Conservation (phyloP, 1,140 invertebrate genomes). For the Drosophila albomicans region DNA sequence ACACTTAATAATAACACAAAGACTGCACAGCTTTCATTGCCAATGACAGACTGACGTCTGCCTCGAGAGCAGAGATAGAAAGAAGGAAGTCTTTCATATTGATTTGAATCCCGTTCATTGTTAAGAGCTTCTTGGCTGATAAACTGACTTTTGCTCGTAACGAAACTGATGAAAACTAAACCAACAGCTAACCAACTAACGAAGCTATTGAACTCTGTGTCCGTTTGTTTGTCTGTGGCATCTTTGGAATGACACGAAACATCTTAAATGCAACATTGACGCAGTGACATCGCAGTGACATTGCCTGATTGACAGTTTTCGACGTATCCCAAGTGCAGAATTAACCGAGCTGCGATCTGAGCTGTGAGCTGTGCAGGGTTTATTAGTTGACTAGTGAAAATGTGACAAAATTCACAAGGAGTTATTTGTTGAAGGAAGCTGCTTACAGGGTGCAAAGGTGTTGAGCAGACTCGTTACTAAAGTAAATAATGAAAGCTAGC, state of each 20-base stretch:
- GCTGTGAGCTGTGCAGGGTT: not conserved
- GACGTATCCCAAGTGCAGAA: slow-evolving; percentile 31
- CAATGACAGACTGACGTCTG: slow-evolving; percentile 18
- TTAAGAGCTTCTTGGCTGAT: slow-evolving; percentile 5
- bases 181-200: slow-evolving; percentile 35
- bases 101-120: slow-evolving; percentile 41
- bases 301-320: slow-evolving; percentile 60
- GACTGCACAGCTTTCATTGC: not conserved
- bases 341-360: slow-evolving; percentile 2
- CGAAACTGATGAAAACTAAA: slow-evolving; percentile 6
- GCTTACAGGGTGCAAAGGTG: no score
- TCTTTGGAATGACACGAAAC: slow-evolving; percentile 53
- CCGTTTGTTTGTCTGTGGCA: slow-evolving; percentile 22
- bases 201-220: slow-evolving; percentile 41
- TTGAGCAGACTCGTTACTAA: not conserved
- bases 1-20: not conserved
- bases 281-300: slow-evolving; percentile 55
- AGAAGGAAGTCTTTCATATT: slow-evolving; percentile 28
- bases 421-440: slow-evolving; percentile 3
- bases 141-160: slow-evolving; percentile 13
- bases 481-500: no score
- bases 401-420: slow-evolving; percentile 17
- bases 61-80: not conserved
- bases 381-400: slow-evolving; percentile 21
- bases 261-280: slow-evolving; percentile 62